Evolutionary conservation across 2,888 invertebrate species (phyloP), one percentile per base, ranked within the genome.

Genomic region (Lasioglossum villosulum): DNA sequence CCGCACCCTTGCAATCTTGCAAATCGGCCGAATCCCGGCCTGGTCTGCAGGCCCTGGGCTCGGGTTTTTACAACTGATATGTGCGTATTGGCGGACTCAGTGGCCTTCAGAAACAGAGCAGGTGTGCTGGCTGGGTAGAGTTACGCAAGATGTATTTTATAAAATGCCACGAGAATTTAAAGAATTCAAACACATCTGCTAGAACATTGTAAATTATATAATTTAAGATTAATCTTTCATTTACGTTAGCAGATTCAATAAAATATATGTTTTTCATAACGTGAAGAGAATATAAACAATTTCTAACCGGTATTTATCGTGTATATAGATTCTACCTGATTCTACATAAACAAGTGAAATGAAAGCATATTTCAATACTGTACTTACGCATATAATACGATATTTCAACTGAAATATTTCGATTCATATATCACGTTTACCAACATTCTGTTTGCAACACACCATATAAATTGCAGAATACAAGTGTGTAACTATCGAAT

Each of bases 391-490:
- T 12, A 3, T 45, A n/a, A 23, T 10, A 14, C 59, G 59, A 63
- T 27, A 73, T 73, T 73, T 52, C 23, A 74, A 56, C n/a, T 56
- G 3, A 59, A 75, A 76, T 30, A 34, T n/a, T 68, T 8, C 37
- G 14, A 39, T n/a, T 37, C 16, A 3, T 48, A 23, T 16, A 48
- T 48, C 66, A 68, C 23, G 48, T 48, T 68, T 52, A 48, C 68
- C 76, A 74, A 48, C 63, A 34, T 73, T n/a, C 19, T 42, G 14
- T 39, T 66, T 30, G 10, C 30, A 42, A 34, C 27, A 27, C 12
- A 34, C 37, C 16, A 30, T 70, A 75, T 70, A 70, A 75, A 75
- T 52, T 19, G 12, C 23, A 56, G 23, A 66, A 48, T 74, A 23
- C 45, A 34, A 48, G 39, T 63, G 1, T 1, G 39, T 39, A 79